phyloP scores from a whole-genome alignment of 2,888 invertebrate genomes.

The Dinocampus coccinellae region DNA sequence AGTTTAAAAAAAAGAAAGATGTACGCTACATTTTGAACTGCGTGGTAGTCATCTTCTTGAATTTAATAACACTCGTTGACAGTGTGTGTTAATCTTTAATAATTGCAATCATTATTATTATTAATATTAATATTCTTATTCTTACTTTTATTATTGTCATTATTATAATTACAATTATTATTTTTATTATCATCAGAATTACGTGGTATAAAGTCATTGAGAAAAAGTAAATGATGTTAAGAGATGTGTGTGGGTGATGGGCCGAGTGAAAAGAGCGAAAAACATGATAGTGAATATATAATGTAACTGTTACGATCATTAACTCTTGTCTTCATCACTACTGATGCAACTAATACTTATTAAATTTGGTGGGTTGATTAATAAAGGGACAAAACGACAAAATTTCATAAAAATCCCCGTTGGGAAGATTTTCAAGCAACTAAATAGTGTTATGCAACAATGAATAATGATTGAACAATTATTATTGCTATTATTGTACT shows the following conservation, averaged over 20 bases:
- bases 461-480: slow-evolving; percentile 60
- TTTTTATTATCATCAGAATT: not conserved
- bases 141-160: slow-evolving; percentile 7
- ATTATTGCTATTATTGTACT: slow-evolving; percentile 65
- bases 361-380: slow-evolving; percentile 10
- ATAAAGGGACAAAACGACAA: not conserved
- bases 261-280: slow-evolving; percentile 30
- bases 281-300: slow-evolving; percentile 54
- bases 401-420: slow-evolving; percentile 39
- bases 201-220: not conserved
- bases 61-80: not conserved
- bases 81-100: too few species aligned
- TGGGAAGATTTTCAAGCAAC: slow-evolving; percentile 51
- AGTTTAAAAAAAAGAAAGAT: not conserved
- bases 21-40: not conserved
- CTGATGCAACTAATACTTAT: slow-evolving; percentile 16
- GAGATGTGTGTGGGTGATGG: not conserved
- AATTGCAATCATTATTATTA: not conserved
- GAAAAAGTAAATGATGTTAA: slow-evolving; percentile 5
- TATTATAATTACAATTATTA: slow-evolving; percentile 1
- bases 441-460: slow-evolving; percentile 64
- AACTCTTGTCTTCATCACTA: slow-evolving; percentile 44
- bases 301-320: slow-evolving; percentile 52
- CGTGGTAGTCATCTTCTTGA: not conserved
- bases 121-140: not conserved